Evolutionary conservation across 2,888 invertebrate species (phyloP), one percentile per base, ranked within the genome.

Genomic region (Tuberolachnus salignus): DNA sequence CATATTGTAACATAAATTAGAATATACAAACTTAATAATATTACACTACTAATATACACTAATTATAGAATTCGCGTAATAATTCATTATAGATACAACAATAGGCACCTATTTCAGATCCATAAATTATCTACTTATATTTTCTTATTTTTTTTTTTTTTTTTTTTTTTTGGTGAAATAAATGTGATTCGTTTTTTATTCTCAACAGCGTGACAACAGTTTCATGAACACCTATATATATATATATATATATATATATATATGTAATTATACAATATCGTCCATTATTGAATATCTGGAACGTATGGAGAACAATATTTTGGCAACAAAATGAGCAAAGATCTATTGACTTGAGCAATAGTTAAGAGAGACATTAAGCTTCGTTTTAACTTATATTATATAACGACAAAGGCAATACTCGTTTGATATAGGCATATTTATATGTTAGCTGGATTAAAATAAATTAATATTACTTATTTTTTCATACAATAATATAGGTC

Each of bases 281-380:
- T 61, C 16, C 6, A 42, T 61, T 19, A 21, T 51, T 61, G 1
- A 3, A 34, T 53, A 53, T 9, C 16, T 75, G 75, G 75, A 75
- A 75, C 66, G 75, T 67, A 57, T 49, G 46, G 14, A 3, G 57
- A 75, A 66, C 10, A 57, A 57, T 26, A 51, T 75, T 57, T 66
- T 75, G 66, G 66, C 66, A 57, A 67, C 44, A 44, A 57, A 67
- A 75, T 67, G 75, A 75, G 46, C 75, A 67, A 74, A n/a, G n/a
- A 66, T 49, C 64, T 57, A 66, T 57, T 57, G 57, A 57, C 34
- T 67, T 75, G 21, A 75, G 66, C 66, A 67, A 66, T 14, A 57
- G 23, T n/a, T 57, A 21, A 26, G 13, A 16, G 6, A 53, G 14
- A 53, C 10, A 53, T 9, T 13, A 63, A 64, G 51, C 73, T 46